These are phyloP conservation scores for Spinibarbus caldwelli DNA, from an alignment of 2,797 vertebrate genomes.

Conservation along the genomic window DNA sequence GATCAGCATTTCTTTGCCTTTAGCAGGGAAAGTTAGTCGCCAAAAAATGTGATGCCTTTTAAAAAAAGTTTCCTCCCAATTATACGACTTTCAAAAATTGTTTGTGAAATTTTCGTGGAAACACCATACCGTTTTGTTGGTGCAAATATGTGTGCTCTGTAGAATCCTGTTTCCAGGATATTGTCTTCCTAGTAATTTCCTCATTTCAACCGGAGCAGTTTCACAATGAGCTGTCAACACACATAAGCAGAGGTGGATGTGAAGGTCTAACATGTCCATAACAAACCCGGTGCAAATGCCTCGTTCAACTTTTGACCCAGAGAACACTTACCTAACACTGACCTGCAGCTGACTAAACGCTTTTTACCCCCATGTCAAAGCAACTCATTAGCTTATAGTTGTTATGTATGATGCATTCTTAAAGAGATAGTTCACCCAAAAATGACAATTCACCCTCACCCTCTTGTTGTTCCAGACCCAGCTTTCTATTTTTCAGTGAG, in stretches of 20 bases:
- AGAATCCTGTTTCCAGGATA: constrained; percentile 58
- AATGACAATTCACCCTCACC: too few relatives aligned
- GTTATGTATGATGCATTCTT: constrained; percentile 2
- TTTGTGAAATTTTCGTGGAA: constrained; percentile 47
- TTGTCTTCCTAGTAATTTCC: constrained; percentile 57
- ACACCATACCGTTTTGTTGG: constrained; percentile 4
- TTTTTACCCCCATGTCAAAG: constrained; percentile 11
- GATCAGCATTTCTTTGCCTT: constrained; percentile 20
- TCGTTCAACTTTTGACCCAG: constrained; percentile 22
- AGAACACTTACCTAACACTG: constrained; percentile 27
- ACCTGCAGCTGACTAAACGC: constrained; percentile 8
- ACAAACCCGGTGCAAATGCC: background rate
- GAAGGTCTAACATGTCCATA: constrained; percentile 39
- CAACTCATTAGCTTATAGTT: constrained; percentile 12
- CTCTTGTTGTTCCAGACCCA: too few relatives aligned
- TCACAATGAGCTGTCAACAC: constrained; percentile 56
- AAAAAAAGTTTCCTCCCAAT: constrained; percentile 11
- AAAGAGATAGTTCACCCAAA: background rate
- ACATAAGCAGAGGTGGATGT: constrained; percentile 47
- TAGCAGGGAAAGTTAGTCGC: background rate
- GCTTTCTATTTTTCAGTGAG: too few relatives aligned
- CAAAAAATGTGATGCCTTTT: constrained; percentile 3
- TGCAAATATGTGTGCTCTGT: constrained; percentile 34
- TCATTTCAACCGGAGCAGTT: constrained; percentile 54
- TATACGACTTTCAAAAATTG: background rate